Evolutionary conservation across 2,797 vertebrate species (phyloP), one percentile per base, ranked within the genome.

Genomic region (Epinephelus awoara): DNA sequence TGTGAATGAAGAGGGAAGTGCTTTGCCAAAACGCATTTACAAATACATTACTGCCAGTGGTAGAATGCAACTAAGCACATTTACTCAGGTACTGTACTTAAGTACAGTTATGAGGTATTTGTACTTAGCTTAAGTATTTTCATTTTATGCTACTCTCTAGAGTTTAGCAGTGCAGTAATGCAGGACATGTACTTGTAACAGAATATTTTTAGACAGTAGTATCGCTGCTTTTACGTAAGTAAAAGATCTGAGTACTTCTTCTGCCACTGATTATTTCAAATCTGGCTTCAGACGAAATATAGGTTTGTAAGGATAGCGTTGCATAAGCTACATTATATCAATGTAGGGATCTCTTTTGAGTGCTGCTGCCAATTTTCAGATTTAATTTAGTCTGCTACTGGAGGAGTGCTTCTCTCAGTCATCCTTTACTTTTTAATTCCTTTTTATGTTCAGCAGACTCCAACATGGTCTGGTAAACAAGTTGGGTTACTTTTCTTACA

Each of bases 401-500:
- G 55, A 63, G 46, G 49, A 72, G 25, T 44, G 75, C 82, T 75
- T 84, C 57, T 75, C 56, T 54, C 59, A 58, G 25, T 79, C 75
- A 71, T 63, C 52, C 57, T 56, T 84, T 51, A 72, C 76, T 80
- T 64, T 23, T 67, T 80, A 70, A 74, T 84, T 85, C 51, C 54
- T n/a, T 86, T 82, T 90, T 63, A 77, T 85, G 67, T 75, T 87
- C 63, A 73, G n/a, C 21, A 77, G 77, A 77, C 62, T 66, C 52
- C 19, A 46, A 42, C 19, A 8, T 4, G 5, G n/a, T 47, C 74
- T 77, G 55, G 17, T 87, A 84, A 88, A 88, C 80, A 86, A 55
- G 59, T 57, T 71, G 38, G 23, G 23, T 27, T 65, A 68, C 72
- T 66, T 78, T 46, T 49, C 14, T 23, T 56, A 47, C 40, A 55